Evolutionary conservation across 2,888 invertebrate species (phyloP).

Genomic region (Busseola fusca): DNA sequence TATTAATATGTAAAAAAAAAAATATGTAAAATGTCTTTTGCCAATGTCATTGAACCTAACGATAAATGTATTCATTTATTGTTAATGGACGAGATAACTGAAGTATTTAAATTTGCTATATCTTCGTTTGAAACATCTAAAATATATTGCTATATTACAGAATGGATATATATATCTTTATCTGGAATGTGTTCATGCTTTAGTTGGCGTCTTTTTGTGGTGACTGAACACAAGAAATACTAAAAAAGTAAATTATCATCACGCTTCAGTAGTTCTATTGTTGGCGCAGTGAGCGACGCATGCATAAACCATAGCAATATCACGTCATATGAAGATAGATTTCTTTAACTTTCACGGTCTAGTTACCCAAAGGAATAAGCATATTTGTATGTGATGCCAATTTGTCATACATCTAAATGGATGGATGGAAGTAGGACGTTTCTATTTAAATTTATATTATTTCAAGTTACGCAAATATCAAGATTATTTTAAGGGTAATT

Average conservation of each 20-base stretch:
- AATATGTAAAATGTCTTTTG: constrained; percentile 35
- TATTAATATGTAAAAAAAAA: constrained; percentile 36
- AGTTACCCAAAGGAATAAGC: neutral
- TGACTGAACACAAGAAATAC: constrained; percentile 35
- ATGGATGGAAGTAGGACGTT: neutral
- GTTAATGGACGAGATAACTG: constrained; percentile 14
- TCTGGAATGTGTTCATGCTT: constrained; percentile 26
- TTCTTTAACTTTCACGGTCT: constrained; percentile 24
- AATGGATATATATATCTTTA: neutral
- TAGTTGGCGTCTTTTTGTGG: constrained; percentile 17
- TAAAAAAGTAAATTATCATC: constrained; percentile 58
- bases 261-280: constrained; percentile 47
- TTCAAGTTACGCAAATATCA: too few species aligned
- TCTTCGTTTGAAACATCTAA: neutral
- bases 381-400: neutral
- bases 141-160: constrained; percentile 4
- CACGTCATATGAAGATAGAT: constrained; percentile 9
- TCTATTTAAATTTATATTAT: too few species aligned
- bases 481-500: too few species aligned
- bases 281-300: constrained; percentile 22
- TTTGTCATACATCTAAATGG: neutral
- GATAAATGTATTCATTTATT: constrained; percentile 13
- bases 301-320: constrained; percentile 31
- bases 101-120: neutral
- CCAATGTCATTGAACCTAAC: constrained; percentile 29